Conservation (phyloP, 2,797 vertebrate species). For the Pachyuromys duprasi region DNA sequence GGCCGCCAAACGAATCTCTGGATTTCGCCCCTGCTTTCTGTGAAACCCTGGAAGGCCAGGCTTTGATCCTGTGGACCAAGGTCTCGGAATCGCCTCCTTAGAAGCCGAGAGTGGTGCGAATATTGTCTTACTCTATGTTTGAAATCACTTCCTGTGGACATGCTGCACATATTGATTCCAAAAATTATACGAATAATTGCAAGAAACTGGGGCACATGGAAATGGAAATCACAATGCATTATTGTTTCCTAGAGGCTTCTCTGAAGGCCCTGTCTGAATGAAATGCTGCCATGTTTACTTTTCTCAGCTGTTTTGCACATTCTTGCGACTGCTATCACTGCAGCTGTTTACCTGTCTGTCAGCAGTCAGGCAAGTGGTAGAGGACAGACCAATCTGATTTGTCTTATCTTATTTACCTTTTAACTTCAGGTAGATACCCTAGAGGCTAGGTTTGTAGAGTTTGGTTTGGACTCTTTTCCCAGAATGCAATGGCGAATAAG, state of each 20-base stretch:
- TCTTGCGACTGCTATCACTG: background rate
- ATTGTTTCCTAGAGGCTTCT: background rate
- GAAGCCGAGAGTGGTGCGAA: background rate
- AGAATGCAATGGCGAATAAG: background rate
- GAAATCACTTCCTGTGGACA: background rate
- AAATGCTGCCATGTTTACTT: conserved; percentile 37
- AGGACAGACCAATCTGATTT: background rate
- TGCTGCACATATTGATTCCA: background rate
- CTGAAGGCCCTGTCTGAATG: background rate
- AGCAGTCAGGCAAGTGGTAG: background rate
- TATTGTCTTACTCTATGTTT: conserved; percentile 28
- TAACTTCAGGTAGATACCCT: background rate
- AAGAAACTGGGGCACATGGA: background rate
- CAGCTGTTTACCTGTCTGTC: conserved; percentile 39
- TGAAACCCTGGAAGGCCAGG: background rate
- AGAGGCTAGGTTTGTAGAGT: background rate
- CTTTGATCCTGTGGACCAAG: background rate
- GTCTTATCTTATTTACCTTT: conserved; percentile 31
- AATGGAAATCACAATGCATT: conserved; percentile 42
- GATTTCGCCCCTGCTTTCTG: background rate
- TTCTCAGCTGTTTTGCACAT: conserved; percentile 57
- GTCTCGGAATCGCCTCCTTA: background rate
- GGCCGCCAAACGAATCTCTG: background rate
- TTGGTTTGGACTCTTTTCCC: background rate
- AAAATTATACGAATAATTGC: background rate